phyloP scores from a whole-genome alignment of 1,140 invertebrate genomes.

The Hyphantria cunea region DNA sequence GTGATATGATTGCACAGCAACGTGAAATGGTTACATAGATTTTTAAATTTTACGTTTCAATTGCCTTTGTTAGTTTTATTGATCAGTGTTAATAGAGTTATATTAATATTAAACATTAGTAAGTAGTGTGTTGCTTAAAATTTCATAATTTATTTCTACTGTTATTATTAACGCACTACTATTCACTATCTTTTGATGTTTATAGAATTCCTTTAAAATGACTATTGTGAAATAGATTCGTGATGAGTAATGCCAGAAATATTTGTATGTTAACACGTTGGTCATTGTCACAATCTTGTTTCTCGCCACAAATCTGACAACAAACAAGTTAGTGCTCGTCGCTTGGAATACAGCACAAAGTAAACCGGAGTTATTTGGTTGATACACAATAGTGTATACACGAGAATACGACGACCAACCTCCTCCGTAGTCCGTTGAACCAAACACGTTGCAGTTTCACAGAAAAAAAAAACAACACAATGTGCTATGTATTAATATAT shows the following conservation, averaged over 20 bases:
- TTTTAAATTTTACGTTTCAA: neutral
- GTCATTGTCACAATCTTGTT: too few species aligned
- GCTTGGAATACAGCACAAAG: slow-evolving; percentile 6
- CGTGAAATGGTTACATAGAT: too few species aligned
- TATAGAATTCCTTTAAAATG: neutral
- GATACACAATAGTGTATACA: slow-evolving; percentile 66
- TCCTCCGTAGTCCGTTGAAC: slow-evolving; percentile 76
- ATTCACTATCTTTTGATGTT: too few species aligned
- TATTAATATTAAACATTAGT: too few species aligned
- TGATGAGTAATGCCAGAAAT: slow-evolving; percentile 10
- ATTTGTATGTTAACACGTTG: neutral
- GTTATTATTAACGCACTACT: too few species aligned
- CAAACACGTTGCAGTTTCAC: slow-evolving; percentile 79
- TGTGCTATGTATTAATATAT: slow-evolving; percentile 2
- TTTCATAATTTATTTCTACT: too few species aligned
- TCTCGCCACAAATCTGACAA: too few species aligned
- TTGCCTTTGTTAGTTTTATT: neutral
- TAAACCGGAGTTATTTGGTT: slow-evolving; percentile 63
- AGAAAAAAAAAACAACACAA: slow-evolving; percentile 68
- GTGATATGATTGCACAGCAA: slow-evolving; percentile 17
- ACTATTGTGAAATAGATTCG: neutral
- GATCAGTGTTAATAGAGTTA: too few species aligned
- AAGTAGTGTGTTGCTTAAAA: too few species aligned
- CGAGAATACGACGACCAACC: slow-evolving; percentile 72
- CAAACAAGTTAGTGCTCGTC: too few species aligned